phyloP scores from a whole-genome alignment of 2,888 invertebrate genomes.

The Limnephilus marmoratus region DNA sequence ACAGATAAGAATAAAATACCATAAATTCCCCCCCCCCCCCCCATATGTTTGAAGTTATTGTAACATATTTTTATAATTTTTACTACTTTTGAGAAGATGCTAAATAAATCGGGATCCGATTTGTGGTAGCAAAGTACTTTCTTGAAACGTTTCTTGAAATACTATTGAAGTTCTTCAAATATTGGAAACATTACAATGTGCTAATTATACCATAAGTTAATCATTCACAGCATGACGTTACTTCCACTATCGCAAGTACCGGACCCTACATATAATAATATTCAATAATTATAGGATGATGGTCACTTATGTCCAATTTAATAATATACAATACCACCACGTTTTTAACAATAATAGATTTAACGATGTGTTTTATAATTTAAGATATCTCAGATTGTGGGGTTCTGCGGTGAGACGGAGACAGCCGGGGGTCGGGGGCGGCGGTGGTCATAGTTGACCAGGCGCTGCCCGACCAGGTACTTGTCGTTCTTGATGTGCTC shows the following conservation, averaged over 20 bases:
- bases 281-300: neutral
- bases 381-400: neutral
- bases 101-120: neutral
- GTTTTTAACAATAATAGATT: slow-evolving; percentile 25
- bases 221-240: neutral
- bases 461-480: slow-evolving; percentile 96
- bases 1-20: neutral
- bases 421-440: slow-evolving; percentile 77
- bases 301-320: neutral
- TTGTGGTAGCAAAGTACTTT: neutral
- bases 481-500: slow-evolving; percentile 99
- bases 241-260: neutral
- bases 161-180: no score
- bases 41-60: neutral
- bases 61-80: neutral
- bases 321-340: slow-evolving; percentile 29
- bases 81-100: neutral
- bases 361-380: neutral
- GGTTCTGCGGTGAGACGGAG: slow-evolving; percentile 44
- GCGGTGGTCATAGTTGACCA: slow-evolving; percentile 97
- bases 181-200: neutral
- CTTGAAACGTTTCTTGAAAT: neutral
- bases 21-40: neutral
- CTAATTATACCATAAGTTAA: neutral
- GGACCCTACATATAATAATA: neutral